phyloP scores from a whole-genome alignment of 2,888 invertebrate species.

The Leucophenga montana region DNA sequence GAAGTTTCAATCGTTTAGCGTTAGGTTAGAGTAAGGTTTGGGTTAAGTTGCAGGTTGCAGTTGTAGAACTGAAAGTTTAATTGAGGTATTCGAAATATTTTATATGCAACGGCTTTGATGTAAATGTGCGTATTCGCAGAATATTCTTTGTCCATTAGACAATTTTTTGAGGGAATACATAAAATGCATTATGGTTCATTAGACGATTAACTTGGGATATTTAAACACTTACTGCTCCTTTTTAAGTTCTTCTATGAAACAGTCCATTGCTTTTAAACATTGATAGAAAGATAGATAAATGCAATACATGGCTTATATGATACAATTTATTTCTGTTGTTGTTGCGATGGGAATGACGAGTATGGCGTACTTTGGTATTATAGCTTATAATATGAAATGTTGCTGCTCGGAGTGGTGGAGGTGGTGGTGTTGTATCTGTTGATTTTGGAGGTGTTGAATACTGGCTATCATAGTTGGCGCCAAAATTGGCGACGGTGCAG shows the following conservation, averaged over 20 bases:
- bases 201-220: no score
- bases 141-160: no score
- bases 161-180: no score
- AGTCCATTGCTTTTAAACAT: not conserved
- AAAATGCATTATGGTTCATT: no score
- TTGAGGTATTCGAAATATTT: no score
- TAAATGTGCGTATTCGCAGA: no score
- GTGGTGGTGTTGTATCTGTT: not conserved
- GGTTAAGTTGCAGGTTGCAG: not conserved
- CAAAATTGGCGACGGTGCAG: slow-evolving; percentile 7
- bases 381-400: slow-evolving; percentile 15
- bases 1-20: not conserved
- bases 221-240: no score
- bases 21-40: not conserved
- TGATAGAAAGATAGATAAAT: not conserved
- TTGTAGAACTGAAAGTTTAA: not conserved
- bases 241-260: no score
- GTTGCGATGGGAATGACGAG: not conserved
- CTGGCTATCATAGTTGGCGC: slow-evolving; percentile 2
- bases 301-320: no score
- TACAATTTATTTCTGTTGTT: not conserved
- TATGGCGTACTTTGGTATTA: slow-evolving; percentile 3
- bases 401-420: slow-evolving; percentile 1
- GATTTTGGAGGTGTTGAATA: slow-evolving; percentile 8
- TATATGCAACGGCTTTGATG: no score